Evolutionary conservation across 2,888 invertebrate species (phyloP).

Genomic region (Pilophorus perplexus): DNA sequence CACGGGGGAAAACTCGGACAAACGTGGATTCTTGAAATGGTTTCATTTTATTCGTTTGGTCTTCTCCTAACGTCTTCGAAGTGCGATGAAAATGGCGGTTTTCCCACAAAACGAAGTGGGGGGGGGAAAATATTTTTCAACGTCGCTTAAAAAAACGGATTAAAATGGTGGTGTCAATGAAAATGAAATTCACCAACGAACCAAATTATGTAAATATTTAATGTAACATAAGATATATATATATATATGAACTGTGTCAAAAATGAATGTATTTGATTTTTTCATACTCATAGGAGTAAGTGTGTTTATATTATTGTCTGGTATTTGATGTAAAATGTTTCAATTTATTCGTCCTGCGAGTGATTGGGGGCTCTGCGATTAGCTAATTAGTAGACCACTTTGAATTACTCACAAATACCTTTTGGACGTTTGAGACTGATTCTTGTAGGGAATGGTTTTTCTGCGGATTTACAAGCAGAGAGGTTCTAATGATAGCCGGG

Average conservation of each 20-base stretch:
- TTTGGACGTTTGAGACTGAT: too few relatives aligned
- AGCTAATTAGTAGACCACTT: not conserved
- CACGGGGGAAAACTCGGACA: too few relatives aligned
- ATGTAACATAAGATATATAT: conserved; percentile 41
- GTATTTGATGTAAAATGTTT: conserved; percentile 37
- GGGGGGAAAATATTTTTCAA: conserved; percentile 24
- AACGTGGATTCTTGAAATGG: too few relatives aligned
- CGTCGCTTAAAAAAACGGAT: conserved; percentile 1
- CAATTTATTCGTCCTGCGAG: conserved; percentile 31
- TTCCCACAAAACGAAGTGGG: too few relatives aligned
- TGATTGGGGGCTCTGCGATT: not conserved
- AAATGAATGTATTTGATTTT: conserved; percentile 42
- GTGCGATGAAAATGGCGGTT: too few relatives aligned
- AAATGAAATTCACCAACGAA: conserved; percentile 41
- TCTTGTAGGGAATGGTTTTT: too few relatives aligned
- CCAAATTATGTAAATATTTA: conserved; percentile 43
- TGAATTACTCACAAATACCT: too few relatives aligned
- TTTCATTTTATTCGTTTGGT: too few relatives aligned
- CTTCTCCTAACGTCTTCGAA: too few relatives aligned
- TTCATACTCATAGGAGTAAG: conserved; percentile 42
- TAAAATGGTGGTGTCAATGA: conserved; percentile 32
- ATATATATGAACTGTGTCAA: conserved; percentile 43
- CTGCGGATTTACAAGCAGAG: too few relatives aligned
- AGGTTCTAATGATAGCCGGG: too few relatives aligned
- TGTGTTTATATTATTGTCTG: conserved; percentile 41